phyloP scores from a whole-genome alignment of 2,888 invertebrate genomes.

The Melieria crassipennis region DNA sequence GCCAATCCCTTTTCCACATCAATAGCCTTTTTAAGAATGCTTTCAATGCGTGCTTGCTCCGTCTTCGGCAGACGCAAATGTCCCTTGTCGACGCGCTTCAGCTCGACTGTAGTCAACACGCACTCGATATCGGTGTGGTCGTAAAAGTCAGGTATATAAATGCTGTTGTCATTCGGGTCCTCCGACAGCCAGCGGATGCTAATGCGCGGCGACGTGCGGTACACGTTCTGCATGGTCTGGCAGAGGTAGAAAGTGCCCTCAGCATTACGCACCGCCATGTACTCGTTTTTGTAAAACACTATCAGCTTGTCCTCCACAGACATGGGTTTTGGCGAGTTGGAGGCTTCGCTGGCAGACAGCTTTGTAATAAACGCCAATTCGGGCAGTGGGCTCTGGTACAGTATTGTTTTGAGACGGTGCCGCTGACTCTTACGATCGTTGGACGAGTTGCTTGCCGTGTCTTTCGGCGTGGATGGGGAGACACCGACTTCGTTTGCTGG shows the following conservation, averaged over 20 bases:
- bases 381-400: slow-evolving; percentile 84
- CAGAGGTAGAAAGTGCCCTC: slow-evolving; percentile 90
- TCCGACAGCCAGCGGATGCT: slow-evolving; percentile 91
- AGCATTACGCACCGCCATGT: slow-evolving; percentile 89
- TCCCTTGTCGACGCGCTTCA: slow-evolving; percentile 78
- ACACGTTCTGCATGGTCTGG: slow-evolving; percentile 90
- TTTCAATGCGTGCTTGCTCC: slow-evolving; percentile 82
- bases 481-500: neutral
- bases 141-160: slow-evolving; percentile 90
- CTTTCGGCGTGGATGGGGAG: neutral
- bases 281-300: slow-evolving; percentile 90
- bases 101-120: slow-evolving; percentile 84
- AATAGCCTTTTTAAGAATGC: slow-evolving; percentile 84
- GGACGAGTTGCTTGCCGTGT: slow-evolving; percentile 31
- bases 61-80: slow-evolving; percentile 75
- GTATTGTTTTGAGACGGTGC: slow-evolving; percentile 68
- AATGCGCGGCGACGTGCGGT: slow-evolving; percentile 84
- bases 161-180: slow-evolving; percentile 66
- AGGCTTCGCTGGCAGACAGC: slow-evolving; percentile 71
- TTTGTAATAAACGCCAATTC: slow-evolving; percentile 82
- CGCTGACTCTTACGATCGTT: slow-evolving; percentile 54
- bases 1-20: slow-evolving; percentile 80
- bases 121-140: slow-evolving; percentile 92
- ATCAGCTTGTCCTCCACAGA: slow-evolving; percentile 80
- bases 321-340: slow-evolving; percentile 68